phyloP scores from a whole-genome alignment of 1,140 invertebrate genomes.

The Danaus melanippus region DNA sequence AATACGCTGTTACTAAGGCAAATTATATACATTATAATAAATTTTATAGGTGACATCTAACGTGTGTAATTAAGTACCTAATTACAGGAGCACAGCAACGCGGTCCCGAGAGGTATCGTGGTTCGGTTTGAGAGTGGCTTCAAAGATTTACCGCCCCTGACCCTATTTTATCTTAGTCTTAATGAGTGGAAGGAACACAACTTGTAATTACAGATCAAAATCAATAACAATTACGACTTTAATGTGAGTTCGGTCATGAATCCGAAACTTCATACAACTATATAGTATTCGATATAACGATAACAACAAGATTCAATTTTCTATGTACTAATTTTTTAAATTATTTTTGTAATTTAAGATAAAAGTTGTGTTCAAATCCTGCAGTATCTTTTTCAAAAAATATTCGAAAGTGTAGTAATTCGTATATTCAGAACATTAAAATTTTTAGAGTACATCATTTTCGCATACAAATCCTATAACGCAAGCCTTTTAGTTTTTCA shows the following conservation, averaged over 20 bases:
- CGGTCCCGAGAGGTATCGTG: constrained; percentile 37
- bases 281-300: constrained; percentile 4
- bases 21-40: too few species aligned
- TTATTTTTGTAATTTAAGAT: constrained; percentile 3
- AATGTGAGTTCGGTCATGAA: constrained; percentile 10
- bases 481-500: constrained; percentile 11
- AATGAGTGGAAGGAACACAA: constrained; percentile 16
- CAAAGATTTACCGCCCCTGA: constrained; percentile 52
- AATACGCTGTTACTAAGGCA: too few species aligned
- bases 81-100: constrained; percentile 33
- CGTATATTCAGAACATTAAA: background rate
- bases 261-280: constrained; percentile 1
- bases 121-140: constrained; percentile 31
- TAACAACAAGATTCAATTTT: constrained; percentile 6
- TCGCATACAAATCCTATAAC: constrained; percentile 18
- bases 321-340: background rate
- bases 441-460: constrained; percentile 9
- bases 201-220: constrained; percentile 31
- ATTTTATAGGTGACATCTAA: too few species aligned
- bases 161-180: constrained; percentile 47
- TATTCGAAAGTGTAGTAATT: too few species aligned
- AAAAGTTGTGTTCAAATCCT: constrained; percentile 9
- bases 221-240: constrained; percentile 18
- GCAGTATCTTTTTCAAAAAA: background rate
- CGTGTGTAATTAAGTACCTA: constrained; percentile 6